phyloP scores from a whole-genome alignment of 1,140 invertebrate genomes.

The Drosophila lacteicornis region DNA sequence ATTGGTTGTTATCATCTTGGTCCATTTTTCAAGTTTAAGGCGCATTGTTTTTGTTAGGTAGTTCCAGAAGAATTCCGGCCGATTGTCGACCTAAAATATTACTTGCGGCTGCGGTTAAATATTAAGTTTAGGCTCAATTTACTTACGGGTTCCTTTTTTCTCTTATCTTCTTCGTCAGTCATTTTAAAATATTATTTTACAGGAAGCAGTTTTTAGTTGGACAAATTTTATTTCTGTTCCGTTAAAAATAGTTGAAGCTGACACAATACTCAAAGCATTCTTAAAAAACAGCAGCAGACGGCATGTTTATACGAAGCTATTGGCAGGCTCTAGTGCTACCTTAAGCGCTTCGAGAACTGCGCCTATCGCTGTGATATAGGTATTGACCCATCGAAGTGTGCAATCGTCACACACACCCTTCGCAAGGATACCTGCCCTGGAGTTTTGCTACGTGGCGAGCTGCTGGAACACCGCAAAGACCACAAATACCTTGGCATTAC shows the following conservation, averaged over 20 bases:
- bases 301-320: too few species aligned
- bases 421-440: too few species aligned
- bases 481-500: too few species aligned
- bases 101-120: not conserved
- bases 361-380: too few species aligned
- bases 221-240: not conserved
- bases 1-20: slow-evolving; percentile 7
- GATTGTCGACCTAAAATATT: slow-evolving; percentile 1
- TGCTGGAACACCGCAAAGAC: too few species aligned
- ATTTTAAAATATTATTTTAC: not conserved
- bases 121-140: not conserved
- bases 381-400: too few species aligned
- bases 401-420: too few species aligned
- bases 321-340: too few species aligned
- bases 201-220: not conserved
- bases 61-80: slow-evolving; percentile 7
- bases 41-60: slow-evolving; percentile 2
- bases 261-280: not conserved
- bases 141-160: slow-evolving; percentile 7
- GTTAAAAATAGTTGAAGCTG: not conserved
- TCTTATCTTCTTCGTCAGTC: slow-evolving; percentile 6
- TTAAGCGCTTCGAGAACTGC: too few species aligned
- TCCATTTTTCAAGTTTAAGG: slow-evolving; percentile 8
- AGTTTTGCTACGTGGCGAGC: too few species aligned
- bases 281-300: not conserved